Evolutionary conservation across 2,888 invertebrate species (phyloP).

Genomic region (Pristionchus entomophagus): DNA sequence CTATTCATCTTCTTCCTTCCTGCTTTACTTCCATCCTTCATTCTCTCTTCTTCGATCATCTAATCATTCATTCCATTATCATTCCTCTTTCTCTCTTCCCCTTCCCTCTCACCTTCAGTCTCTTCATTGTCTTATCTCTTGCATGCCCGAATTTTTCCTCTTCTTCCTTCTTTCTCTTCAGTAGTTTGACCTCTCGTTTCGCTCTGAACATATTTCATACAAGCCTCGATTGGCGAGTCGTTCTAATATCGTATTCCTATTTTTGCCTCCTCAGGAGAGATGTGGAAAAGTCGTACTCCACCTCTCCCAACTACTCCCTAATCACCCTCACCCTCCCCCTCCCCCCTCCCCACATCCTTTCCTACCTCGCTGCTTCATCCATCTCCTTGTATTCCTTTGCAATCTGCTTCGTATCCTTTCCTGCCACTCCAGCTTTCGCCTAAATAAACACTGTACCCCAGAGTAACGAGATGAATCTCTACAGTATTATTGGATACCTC

Average conservation of each 20-base stretch:
- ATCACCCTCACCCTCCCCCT: slow-evolving; percentile 54
- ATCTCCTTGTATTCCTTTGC: slow-evolving; percentile 54
- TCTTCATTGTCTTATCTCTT: slow-evolving; percentile 46
- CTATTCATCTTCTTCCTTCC: slow-evolving; percentile 41
- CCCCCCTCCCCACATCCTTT: slow-evolving; percentile 54
- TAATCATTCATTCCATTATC: background rate
- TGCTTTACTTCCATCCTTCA: slow-evolving; percentile 43
- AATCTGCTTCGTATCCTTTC: slow-evolving; percentile 58
- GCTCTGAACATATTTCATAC: background rate
- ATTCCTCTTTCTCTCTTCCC: too few species aligned
- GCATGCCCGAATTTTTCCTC: slow-evolving; percentile 37
- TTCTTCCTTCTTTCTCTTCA: slow-evolving; percentile 39
- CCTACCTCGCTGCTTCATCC: slow-evolving; percentile 57
- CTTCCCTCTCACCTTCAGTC: slow-evolving; percentile 23
- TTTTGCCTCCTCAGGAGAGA: too few species aligned
- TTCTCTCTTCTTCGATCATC: slow-evolving; percentile 30
- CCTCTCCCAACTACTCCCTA: too few species aligned
- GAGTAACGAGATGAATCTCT: background rate
- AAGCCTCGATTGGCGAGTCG: slow-evolving; percentile 50
- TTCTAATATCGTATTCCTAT: slow-evolving; percentile 55
- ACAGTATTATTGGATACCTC: background rate
- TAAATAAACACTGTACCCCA: background rate
- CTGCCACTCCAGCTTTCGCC: slow-evolving; percentile 61
- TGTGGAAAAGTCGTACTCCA: too few species aligned
- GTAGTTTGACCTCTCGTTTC: slow-evolving; percentile 39